Evolutionary conservation across 2,113 vertebrate genomes (phyloP), one percentile per base, ranked within the genome.

Genomic region (Atractosteus spatula): DNA sequence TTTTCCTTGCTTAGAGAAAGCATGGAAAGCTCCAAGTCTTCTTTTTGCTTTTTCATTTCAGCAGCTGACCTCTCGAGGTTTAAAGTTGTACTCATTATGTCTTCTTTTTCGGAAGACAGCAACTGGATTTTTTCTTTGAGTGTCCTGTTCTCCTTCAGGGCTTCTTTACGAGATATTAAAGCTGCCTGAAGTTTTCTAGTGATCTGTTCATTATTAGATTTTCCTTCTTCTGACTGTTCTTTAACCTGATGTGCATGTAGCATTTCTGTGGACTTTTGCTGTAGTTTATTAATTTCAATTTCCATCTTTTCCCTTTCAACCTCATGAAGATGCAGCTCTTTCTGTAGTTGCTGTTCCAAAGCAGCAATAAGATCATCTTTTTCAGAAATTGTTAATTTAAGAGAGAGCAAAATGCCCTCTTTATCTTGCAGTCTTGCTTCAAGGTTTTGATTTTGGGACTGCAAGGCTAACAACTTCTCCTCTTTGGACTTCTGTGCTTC

Each of bases 151-250:
- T 94, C 91, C 78, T 88, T 93, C 72, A 94, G 7, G 3, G 89
- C 86, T 62, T 96, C 94, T 78, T 94, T 96, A 56, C 95, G 91
- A 0, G 93, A 96, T 70, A 95, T 85, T 68, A 96, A 85, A 71
- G 95, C 94, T 0, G 94, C 95, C 67, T 96, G 94, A 3, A 96
- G 79, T 54, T 94, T 96, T 78, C 88, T 91, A 2, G 92, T 93
- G 1, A 95, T 78, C 16, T 77, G 89, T 11, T 90, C 85, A 16
- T 83, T 29, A 29, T 29, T 89, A 77, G 78, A 70, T 77, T 80
- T 89, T 47, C 78, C 71, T 63, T 78, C 79, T 51, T 57, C 71
- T 17, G 17, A 75, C 14, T 69, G 85, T 29, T 89, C 79, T 7
- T 74, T 79, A 3, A 7, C 41, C 71, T 78, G 82, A 10, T 10